Conservation (phyloP, 2,888 invertebrate species). For the Cheilosia vernalis region DNA sequence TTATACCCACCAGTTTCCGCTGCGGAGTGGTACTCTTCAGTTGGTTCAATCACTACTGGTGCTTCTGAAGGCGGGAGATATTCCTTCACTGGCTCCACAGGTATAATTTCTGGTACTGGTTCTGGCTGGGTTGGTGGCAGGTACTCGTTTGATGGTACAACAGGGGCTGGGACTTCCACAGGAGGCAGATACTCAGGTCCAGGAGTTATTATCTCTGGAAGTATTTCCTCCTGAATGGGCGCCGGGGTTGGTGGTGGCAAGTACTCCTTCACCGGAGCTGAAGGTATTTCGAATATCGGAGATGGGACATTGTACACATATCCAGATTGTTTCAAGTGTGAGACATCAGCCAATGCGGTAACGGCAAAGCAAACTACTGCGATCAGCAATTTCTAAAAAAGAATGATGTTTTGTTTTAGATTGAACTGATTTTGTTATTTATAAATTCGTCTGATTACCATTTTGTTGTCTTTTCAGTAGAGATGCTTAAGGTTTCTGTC, state of each 20-base stretch:
- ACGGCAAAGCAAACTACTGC: conserved; percentile 18
- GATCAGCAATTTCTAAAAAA: conserved; percentile 34
- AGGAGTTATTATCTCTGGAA: conserved; percentile 32
- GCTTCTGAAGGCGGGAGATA: conserved; percentile 44
- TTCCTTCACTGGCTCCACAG: conserved; percentile 43
- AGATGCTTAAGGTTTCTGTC: conserved; percentile 49
- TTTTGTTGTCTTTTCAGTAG: conserved; percentile 21
- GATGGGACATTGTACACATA: conserved; percentile 59
- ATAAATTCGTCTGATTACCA: conserved; percentile 31
- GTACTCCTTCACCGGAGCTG: conserved; percentile 42
- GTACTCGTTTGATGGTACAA: conserved; percentile 25
- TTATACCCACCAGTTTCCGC: conserved; percentile 37
- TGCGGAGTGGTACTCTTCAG: conserved; percentile 33
- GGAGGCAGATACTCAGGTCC: conserved; percentile 34
- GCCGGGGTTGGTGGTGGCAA: conserved; percentile 24
- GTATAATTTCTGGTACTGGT: conserved; percentile 17
- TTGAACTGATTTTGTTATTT: background rate
- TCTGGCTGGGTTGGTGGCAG: conserved; percentile 23
- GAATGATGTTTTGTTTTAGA: background rate
- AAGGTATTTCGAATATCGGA: conserved; percentile 39
- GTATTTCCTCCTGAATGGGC: conserved; percentile 14
- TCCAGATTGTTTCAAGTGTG: conserved; percentile 43
- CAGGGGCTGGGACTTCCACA: conserved; percentile 1
- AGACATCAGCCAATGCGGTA: conserved; percentile 42
- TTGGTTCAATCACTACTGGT: conserved; percentile 20